phyloP scores from a whole-genome alignment of 2,797 vertebrate species.

The Neosilurus mollespiculum region DNA sequence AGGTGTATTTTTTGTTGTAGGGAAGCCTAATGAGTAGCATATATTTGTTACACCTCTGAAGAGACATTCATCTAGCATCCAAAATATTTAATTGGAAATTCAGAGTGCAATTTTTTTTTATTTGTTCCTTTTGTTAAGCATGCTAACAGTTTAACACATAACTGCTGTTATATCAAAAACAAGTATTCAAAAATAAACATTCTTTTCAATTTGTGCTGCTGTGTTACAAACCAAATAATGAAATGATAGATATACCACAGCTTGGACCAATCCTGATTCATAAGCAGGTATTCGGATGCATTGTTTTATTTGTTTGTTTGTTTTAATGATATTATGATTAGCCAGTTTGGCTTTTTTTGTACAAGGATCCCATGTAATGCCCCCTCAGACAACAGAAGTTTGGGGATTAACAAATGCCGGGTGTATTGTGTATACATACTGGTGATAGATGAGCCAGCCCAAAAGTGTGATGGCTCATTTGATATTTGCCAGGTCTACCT shows the following conservation, averaged over 20 bases:
- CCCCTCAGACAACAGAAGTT: neutral
- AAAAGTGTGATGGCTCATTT: conserved; percentile 9
- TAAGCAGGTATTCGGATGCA: neutral
- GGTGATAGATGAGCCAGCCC: neutral
- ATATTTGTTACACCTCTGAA: neutral
- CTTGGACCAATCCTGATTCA: neutral
- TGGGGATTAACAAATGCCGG: neutral
- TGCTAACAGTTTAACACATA: neutral
- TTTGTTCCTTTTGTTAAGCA: neutral
- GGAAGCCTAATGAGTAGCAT: neutral
- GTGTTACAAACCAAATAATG: neutral
- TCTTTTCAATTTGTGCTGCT: neutral
- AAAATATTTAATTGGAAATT: neutral
- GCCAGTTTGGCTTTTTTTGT: neutral
- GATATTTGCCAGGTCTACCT: conserved; percentile 25
- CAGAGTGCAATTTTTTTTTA: neutral
- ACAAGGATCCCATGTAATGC: neutral
- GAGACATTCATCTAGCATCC: too few species aligned
- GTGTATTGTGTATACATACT: neutral
- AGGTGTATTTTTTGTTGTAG: neutral
- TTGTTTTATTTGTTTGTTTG: neutral
- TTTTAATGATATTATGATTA: neutral
- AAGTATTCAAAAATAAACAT: neutral
- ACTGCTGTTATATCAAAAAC: neutral
- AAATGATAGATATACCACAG: neutral